phyloP scores from a whole-genome alignment of 2,888 invertebrate genomes.

The Leptopilina drosophilae region DNA sequence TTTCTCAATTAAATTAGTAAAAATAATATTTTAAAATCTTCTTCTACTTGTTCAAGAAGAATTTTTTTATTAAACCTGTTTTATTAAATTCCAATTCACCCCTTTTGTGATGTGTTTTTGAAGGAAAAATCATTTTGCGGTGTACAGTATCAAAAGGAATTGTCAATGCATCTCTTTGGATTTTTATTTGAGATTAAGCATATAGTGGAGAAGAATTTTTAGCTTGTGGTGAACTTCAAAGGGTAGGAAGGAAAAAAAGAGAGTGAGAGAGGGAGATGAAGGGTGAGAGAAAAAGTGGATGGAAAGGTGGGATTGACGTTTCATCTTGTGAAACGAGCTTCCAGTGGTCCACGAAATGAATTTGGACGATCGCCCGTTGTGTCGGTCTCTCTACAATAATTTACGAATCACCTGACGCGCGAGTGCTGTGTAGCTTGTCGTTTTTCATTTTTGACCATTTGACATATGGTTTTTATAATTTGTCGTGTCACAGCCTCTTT shows the following conservation, averaged over 20 bases:
- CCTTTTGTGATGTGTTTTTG: background rate
- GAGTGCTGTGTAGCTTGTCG: slow-evolving; percentile 20
- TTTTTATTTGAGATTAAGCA: slow-evolving; percentile 17
- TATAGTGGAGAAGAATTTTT: slow-evolving; percentile 12
- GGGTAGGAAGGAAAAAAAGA: slow-evolving; percentile 2
- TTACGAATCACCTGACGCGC: slow-evolving; percentile 34
- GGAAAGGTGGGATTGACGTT: slow-evolving; percentile 35
- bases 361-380: slow-evolving; percentile 37
- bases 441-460: slow-evolving; percentile 27
- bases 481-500: slow-evolving; percentile 16
- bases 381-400: slow-evolving; percentile 35
- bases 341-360: slow-evolving; percentile 40
- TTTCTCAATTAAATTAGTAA: too few relatives aligned
- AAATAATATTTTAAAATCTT: too few relatives aligned
- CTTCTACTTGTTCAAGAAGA: too few relatives aligned
- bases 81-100: too few relatives aligned
- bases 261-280: background rate
- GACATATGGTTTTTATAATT: slow-evolving; percentile 36
- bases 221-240: slow-evolving; percentile 30
- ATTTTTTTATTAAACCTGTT: too few relatives aligned
- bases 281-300: slow-evolving; percentile 1
- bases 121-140: background rate
- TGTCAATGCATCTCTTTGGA: background rate
- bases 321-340: slow-evolving; percentile 37
- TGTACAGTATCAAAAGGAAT: background rate